Base-by-base conservation (phyloP, 2,113 vertebrate species). In the Setophaga coronata region DNA sequence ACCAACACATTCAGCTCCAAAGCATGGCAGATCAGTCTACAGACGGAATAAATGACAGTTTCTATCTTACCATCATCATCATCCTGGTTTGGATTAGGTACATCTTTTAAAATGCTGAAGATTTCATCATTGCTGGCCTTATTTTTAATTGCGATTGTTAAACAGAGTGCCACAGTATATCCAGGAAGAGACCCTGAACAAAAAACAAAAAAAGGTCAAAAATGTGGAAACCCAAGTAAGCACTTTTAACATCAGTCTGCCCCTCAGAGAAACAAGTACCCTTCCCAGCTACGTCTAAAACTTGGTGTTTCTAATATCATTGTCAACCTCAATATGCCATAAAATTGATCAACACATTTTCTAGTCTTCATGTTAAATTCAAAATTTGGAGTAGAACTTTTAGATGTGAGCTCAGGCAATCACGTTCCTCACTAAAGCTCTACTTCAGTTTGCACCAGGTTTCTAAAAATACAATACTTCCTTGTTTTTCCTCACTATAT, bases 51-150 rank as follows among this genome's bases (percentile, higher is more conserved):
- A 85, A 43, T 8, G 6, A 69, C 8, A 34, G 51, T 28, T 48
- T 66, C 21, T 48, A 80, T 43, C 70, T 96, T 95, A 99, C 99
- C 99, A 18, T 99, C 99, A 25, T 99, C 99, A 5, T 99, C 99
- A 40, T 99, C 99, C 95, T 99, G 99, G 97, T 99, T 99, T 74
- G 99, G 99, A 97, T 99, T 99, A 77, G 99, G 99, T 60, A 99
- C 98, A 19, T 99, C 99, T 97, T 99, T 99, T 82, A 99, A 98
- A 97, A 99, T 97, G 76, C 98, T 96, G 87, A 99, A 98, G 97
- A 99, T 99, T 97, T 99, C 99, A 45, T 99, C 99, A 56, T 99
- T 99, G 90, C 98, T 97, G 24, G 99, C 99, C 91, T 99, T 99
- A 97, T 99, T 99, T 98, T 99, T 99, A 97, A 99, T 99, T 82